Base-by-base conservation (phyloP, 2,113 vertebrate genomes). In the Grantiella picta region DNA sequence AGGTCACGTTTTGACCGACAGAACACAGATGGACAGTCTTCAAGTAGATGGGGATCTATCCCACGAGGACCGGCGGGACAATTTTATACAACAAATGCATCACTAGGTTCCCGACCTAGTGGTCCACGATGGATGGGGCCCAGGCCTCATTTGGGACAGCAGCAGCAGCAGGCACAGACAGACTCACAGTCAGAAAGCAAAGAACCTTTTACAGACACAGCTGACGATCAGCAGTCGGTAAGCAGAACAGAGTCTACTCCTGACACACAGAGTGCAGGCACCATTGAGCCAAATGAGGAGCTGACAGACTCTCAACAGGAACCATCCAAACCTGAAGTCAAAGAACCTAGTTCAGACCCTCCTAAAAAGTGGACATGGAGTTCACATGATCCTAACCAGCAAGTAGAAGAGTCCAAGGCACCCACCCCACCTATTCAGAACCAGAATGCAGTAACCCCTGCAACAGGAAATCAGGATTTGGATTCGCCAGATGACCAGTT, bases 31-130 rank as follows among this genome's bases (percentile, higher is more conserved):
- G 97, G 97, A 38, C 92, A 96, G 81, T 97, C 97, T 93, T 97
- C 97, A 77, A 94, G 97, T 86, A 98, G 97, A 36, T 98, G 97
- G 97, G 97, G 97, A 24, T 82, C 83, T 90, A 97, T 98, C 52
- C 98, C 98, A 79, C 97, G 98, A 90, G 98, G 98, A 90, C 98
- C 98, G 92, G 98, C 98, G 91, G 96, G 95, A 95, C 97, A 98
- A 27, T 98, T 98, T 97, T 98, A 98, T 97, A 97, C 97, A 3
- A 79, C 96, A 91, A 96, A 69, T 87, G 61, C 97, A 59, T 97
- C 98, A 33, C 97, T n/a, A n/a, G 75, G 97, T 91, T 97, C 98
- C 94, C 97, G 97, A 85, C 97, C 97, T 85, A 70, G 96, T 47
- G 97, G 98, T 81, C 95, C 98, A 42, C 97, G 95, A 45, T 98